Conservation (phyloP, 2,888 invertebrate genomes). For the Exocentrus adspersus region DNA sequence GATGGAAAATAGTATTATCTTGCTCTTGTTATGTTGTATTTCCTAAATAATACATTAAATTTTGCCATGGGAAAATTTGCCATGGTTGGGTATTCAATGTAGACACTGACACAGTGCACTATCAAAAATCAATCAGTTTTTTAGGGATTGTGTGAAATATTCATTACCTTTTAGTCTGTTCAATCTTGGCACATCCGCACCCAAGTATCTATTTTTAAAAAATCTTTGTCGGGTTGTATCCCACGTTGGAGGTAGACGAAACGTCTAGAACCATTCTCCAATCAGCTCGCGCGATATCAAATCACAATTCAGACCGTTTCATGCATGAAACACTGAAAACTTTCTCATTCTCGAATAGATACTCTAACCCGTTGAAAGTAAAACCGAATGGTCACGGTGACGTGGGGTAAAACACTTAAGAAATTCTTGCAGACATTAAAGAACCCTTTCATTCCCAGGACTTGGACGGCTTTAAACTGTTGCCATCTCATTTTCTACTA, state of each 20-base stretch:
- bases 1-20: too few species aligned
- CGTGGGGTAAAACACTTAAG: slow-evolving; percentile 20
- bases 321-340: background rate
- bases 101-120: too few species aligned
- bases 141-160: background rate
- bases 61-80: too few species aligned
- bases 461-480: slow-evolving; percentile 3
- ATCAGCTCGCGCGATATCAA: background rate
- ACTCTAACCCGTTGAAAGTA: background rate
- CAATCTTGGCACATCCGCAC: slow-evolving; percentile 13
- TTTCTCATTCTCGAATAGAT: background rate
- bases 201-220: slow-evolving; percentile 21
- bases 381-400: slow-evolving; percentile 4
- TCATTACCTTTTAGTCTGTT: slow-evolving; percentile 13
- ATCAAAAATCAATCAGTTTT: too few species aligned
- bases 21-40: too few species aligned
- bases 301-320: background rate
- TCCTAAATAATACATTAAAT: too few species aligned
- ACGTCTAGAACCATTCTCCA: slow-evolving; percentile 20
- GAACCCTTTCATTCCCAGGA: slow-evolving; percentile 18
- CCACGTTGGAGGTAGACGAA: background rate
- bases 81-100: too few species aligned
- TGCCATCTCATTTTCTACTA: slow-evolving; percentile 29
- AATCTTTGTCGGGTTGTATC: slow-evolving; percentile 23
- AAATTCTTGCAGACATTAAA: slow-evolving; percentile 24